A percentile compares a stretch with the other conserved stretches of the same genome.
Conservation (phyloP, 2,888 invertebrate species). For the Volucella inanis region DNA sequence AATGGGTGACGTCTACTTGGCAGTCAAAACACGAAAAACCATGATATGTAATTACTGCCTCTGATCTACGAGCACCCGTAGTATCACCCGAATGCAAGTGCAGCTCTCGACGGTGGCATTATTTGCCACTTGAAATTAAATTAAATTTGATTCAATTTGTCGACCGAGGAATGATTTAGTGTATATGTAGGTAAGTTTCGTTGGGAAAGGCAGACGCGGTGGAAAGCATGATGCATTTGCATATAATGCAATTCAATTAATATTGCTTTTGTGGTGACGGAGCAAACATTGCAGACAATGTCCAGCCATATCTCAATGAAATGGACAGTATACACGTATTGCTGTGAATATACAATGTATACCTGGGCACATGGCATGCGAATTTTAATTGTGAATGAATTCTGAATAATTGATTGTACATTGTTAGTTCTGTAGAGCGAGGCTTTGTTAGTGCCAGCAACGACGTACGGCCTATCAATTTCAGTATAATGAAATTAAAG, state of each 20-base stretch:
- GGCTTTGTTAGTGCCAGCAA: background rate
- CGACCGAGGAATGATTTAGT: slow-evolving; percentile 41
- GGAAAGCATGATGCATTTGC: slow-evolving; percentile 15
- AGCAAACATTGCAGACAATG: slow-evolving; percentile 53
- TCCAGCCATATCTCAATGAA: slow-evolving; percentile 32
- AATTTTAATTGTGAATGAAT: slow-evolving; percentile 71
- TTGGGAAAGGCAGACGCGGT: background rate
- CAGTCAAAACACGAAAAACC: slow-evolving; percentile 61
- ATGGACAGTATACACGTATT: background rate
- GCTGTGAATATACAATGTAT: slow-evolving; percentile 7
- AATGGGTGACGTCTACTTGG: slow-evolving; percentile 29
- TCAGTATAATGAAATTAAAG: slow-evolving; percentile 2
- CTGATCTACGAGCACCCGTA: slow-evolving; percentile 39
- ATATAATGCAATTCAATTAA: slow-evolving; percentile 68
- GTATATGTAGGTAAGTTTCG: background rate
- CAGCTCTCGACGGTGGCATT: slow-evolving; percentile 51
- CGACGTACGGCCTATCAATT: background rate
- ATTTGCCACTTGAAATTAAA: slow-evolving; percentile 66
- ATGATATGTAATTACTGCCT: slow-evolving; percentile 57
- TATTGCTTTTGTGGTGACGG: slow-evolving; percentile 62
- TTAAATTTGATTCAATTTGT: slow-evolving; percentile 72
- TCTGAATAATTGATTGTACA: slow-evolving; percentile 63
- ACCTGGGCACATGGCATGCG: slow-evolving; percentile 29
- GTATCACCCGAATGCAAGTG: slow-evolving; percentile 11
- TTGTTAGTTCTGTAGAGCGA: slow-evolving; percentile 43